These are phyloP conservation scores for Hybognathus amarus DNA, from an alignment of 2,797 vertebrate species.

Conservation along the genomic window DNA sequence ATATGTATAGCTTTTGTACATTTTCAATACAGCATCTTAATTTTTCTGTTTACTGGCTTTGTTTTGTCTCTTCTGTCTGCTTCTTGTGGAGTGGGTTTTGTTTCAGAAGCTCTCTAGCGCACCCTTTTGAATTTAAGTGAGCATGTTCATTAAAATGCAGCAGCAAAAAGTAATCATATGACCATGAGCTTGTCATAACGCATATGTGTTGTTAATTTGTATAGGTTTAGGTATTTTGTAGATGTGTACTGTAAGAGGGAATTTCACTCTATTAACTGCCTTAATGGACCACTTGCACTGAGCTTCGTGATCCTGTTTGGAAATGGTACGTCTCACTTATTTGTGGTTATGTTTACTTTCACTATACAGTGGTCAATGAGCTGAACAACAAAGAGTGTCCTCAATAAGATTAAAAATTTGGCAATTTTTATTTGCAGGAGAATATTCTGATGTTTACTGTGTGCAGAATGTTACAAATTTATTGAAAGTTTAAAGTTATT, in stretches of 20 bases:
- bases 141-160: conserved; percentile 3
- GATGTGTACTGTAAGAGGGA: background rate
- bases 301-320: too few species aligned
- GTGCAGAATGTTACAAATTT: too few species aligned
- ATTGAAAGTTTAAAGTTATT: too few species aligned
- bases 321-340: too few species aligned
- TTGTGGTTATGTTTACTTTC: too few species aligned
- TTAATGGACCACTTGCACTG: background rate
- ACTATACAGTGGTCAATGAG: too few species aligned
- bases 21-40: conserved; percentile 85
- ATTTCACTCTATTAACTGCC: background rate
- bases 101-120: conserved; percentile 45
- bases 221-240: background rate
- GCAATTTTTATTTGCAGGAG: too few species aligned
- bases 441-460: too few species aligned
- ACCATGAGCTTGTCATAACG: background rate
- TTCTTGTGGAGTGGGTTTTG: conserved; percentile 58
- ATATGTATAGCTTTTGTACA: conserved; percentile 96
- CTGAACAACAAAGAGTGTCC: too few species aligned
- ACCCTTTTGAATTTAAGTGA: conserved; percentile 35
- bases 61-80: conserved; percentile 63
- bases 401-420: too few species aligned
- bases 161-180: background rate
- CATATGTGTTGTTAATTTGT: background rate
- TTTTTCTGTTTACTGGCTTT: conserved; percentile 66